A percentile compares a stretch with the other conserved stretches of the same genome.
These are phyloP conservation scores for Portunus trituberculatus DNA, from an alignment of 1,140 invertebrate genomes.

Conservation along the genomic window DNA sequence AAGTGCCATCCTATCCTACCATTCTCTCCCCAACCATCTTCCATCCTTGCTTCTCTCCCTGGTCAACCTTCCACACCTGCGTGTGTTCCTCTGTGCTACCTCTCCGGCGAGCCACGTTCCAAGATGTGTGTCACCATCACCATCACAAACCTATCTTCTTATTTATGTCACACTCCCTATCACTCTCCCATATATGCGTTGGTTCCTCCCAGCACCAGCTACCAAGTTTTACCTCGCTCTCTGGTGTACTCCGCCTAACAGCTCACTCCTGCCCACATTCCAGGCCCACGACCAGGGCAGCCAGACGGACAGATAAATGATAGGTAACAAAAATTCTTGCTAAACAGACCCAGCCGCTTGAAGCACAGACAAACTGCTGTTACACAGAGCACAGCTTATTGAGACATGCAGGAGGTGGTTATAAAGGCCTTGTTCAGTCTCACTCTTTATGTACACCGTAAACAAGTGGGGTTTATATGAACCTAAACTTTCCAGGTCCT, in stretches of 20 bases:
- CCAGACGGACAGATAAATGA: background rate
- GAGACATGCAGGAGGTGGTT: background rate
- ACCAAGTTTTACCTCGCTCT: background rate
- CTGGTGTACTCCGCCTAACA: background rate
- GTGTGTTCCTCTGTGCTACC: background rate
- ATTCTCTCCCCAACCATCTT: background rate
- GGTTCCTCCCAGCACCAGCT: background rate
- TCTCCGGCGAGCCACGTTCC: background rate
- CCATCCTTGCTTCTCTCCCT: background rate
- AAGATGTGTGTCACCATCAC: constrained; percentile 2
- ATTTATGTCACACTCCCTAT: background rate
- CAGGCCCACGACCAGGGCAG: background rate
- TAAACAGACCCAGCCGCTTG: too few species aligned
- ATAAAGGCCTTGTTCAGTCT: background rate
- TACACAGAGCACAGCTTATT: background rate
- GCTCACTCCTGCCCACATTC: background rate
- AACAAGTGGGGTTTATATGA: background rate
- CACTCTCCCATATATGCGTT: background rate
- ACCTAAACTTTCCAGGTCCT: background rate
- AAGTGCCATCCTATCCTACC: background rate
- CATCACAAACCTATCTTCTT: background rate
- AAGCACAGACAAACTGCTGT: background rate
- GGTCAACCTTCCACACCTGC: background rate
- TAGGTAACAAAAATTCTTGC: too few species aligned
- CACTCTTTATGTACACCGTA: background rate